These are phyloP conservation scores for Pterois miles DNA, from an alignment of 2,797 vertebrate species.

Conservation along the genomic window DNA sequence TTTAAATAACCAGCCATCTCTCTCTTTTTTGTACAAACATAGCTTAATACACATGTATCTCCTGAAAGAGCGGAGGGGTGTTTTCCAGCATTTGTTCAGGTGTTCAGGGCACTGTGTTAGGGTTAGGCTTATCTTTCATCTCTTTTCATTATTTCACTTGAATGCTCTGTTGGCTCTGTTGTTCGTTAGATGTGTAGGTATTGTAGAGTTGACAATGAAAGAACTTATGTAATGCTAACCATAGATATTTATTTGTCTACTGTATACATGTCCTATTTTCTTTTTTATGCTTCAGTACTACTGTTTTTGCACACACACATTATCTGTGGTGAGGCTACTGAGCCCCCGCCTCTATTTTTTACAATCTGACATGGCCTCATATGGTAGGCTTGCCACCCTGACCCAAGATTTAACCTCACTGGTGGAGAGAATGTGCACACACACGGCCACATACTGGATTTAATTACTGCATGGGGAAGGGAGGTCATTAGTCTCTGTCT, in stretches of 20 bases:
- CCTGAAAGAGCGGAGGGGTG: background rate
- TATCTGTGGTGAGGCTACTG: background rate
- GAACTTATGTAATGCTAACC: background rate
- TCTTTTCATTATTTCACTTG: constrained; percentile 11
- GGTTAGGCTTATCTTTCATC: constrained; percentile 8
- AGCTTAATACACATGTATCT: constrained; percentile 16
- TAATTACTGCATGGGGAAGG: constrained; percentile 45
- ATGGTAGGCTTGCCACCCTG: constrained; percentile 10
- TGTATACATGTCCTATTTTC: constrained; percentile 2
- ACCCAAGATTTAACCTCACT: constrained; percentile 25
- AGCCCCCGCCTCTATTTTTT: constrained; percentile 11
- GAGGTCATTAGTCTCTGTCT: constrained; percentile 56
- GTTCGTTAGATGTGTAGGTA: background rate
- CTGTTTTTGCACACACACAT: constrained; percentile 12
- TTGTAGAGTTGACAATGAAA: constrained; percentile 7
- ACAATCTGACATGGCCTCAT: constrained; percentile 27
- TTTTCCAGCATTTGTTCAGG: constrained; percentile 23
- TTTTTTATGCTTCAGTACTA: background rate
- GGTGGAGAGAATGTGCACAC: background rate
- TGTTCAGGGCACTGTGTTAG: constrained; percentile 10
- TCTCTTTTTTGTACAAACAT: background rate
- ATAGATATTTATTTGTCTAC: background rate
- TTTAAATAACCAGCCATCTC: constrained; percentile 1
- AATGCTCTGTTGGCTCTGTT: constrained; percentile 11
- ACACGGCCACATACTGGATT: constrained; percentile 35